These are phyloP conservation scores for Paramormyrops kingsleyae DNA, from an alignment of 2,113 vertebrate species.

Conservation along the genomic window DNA sequence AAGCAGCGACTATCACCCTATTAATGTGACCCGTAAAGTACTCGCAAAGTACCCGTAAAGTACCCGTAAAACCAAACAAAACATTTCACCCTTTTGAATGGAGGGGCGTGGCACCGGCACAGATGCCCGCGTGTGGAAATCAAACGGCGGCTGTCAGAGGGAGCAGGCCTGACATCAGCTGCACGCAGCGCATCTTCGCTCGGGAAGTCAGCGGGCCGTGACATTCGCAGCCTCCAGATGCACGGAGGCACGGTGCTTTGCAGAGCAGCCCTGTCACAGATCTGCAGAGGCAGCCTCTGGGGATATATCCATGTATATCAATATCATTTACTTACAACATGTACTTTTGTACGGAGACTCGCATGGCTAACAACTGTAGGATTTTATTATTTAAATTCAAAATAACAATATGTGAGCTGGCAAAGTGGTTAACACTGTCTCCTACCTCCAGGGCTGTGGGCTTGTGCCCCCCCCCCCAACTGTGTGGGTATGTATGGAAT, in stretches of 20 bases:
- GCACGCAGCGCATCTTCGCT: neutral
- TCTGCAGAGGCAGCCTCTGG: neutral
- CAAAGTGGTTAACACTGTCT: neutral
- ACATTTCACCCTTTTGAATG: neutral
- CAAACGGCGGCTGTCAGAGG: neutral
- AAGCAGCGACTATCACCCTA: neutral
- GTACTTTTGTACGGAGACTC: neutral
- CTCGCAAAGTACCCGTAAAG: neutral
- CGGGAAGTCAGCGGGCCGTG: neutral
- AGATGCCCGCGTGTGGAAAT: neutral
- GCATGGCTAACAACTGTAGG: neutral
- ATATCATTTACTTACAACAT: neutral
- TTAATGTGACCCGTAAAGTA: neutral
- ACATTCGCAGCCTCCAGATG: neutral
- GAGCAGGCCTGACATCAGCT: neutral
- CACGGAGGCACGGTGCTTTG: neutral
- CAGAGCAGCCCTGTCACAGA: neutral
- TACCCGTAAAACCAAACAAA: neutral
- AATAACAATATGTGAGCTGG: neutral
- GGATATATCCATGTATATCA: neutral
- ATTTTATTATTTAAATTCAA: neutral
- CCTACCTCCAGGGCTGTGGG: neutral
- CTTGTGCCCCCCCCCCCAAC: neutral
- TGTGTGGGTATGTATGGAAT: neutral
- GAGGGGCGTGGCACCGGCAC: neutral